These are phyloP conservation scores for Cervus canadensis DNA, from an alignment of 2,113 vertebrate genomes.

Conservation along the genomic window DNA sequence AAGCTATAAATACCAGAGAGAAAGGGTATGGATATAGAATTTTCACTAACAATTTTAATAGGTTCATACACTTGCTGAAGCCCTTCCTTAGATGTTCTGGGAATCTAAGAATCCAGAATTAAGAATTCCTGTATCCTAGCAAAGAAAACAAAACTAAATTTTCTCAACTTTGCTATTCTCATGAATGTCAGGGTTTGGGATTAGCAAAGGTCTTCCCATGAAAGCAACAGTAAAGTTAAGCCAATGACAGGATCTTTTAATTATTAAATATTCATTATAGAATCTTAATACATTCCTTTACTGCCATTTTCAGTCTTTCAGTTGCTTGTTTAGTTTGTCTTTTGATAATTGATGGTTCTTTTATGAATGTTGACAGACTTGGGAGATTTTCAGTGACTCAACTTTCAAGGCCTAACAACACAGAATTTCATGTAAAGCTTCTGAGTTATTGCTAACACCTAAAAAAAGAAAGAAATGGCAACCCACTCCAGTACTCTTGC, in stretches of 20 bases:
- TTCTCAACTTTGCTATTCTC: not conserved
- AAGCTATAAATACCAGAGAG: not conserved
- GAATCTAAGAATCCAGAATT: not conserved
- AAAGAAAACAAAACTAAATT: not conserved
- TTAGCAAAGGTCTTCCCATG: not conserved
- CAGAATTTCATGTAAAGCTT: not conserved
- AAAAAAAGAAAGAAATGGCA: not conserved
- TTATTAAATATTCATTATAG: not conserved
- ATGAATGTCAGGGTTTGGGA: not conserved
- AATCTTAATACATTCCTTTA: not conserved
- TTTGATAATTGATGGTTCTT: not conserved
- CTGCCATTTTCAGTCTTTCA: not conserved
- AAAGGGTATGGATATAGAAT: not conserved
- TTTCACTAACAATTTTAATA: not conserved
- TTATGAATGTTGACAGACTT: not conserved
- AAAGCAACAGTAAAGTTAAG: not conserved
- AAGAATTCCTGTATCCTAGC: not conserved
- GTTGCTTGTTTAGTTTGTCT: not conserved
- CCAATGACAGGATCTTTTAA: not conserved
- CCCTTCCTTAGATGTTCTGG: not conserved
- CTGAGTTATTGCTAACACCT: not conserved
- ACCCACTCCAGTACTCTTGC: too few relatives aligned
- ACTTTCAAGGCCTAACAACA: not conserved
- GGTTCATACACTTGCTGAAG: not conserved
- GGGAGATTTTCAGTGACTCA: not conserved